These are phyloP conservation scores for Lepus timidus DNA, from an alignment of 2,113 vertebrate genomes.

Conservation along the genomic window DNA sequence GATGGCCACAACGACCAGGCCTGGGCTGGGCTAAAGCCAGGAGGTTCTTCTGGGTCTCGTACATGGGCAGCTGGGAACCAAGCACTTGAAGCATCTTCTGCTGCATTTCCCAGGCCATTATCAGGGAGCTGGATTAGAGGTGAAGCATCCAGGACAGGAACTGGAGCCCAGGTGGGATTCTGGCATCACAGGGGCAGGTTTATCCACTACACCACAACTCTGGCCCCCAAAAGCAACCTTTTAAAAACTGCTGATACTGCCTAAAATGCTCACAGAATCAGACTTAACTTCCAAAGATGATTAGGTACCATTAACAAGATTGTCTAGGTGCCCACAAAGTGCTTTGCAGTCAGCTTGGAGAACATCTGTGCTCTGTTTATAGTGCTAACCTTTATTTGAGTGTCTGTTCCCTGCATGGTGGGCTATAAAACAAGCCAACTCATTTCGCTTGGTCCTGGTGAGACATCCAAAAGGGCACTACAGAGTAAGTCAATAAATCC, in stretches of 20 bases:
- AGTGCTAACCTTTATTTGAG: neutral
- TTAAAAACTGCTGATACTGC: neutral
- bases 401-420: neutral
- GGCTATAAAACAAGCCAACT: slow-evolving; percentile 3
- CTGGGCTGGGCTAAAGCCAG: too few relatives aligned
- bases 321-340: neutral
- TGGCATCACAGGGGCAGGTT: too few relatives aligned
- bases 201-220: too few relatives aligned
- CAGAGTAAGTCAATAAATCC: slow-evolving; percentile 36
- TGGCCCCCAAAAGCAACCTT: too few relatives aligned
- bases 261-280: neutral
- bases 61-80: too few relatives aligned
- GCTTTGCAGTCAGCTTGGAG: neutral
- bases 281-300: neutral
- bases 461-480: slow-evolving; percentile 12
- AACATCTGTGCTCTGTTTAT: slow-evolving; percentile 13
- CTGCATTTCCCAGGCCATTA: too few relatives aligned
- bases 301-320: neutral
- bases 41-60: too few relatives aligned
- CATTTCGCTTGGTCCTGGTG: neutral
- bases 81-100: too few relatives aligned
- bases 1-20: too few relatives aligned
- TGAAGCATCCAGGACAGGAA: too few relatives aligned
- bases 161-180: too few relatives aligned
- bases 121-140: too few relatives aligned